Evolutionary conservation across 2,797 vertebrate genomes (phyloP).

Genomic region (Pipistrellus pipistrellus): DNA sequence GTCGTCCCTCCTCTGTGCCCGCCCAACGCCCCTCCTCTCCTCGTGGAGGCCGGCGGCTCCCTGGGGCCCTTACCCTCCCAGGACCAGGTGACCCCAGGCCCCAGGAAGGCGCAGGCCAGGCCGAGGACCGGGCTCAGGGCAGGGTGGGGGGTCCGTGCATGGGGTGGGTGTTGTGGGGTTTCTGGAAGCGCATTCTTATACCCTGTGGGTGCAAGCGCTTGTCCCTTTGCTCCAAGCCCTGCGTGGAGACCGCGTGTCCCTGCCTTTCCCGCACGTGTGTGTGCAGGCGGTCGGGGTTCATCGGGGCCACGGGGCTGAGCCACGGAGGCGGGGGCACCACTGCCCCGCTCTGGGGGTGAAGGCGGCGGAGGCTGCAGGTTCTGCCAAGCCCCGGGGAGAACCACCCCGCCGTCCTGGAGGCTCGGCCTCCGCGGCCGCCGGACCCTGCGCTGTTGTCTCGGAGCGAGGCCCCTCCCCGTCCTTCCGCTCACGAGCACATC

Average conservation of each 20-base stretch:
- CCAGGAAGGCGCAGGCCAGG: not conserved
- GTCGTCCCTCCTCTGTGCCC: not conserved
- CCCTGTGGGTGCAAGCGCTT: accelerated
- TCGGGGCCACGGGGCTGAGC: not conserved
- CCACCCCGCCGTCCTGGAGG: not conserved
- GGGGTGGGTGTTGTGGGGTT: not conserved
- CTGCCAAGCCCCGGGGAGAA: not conserved
- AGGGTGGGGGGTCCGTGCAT: accelerated
- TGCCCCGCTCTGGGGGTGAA: not conserved
- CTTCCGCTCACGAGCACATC: not conserved
- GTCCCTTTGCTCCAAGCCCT: too few species aligned
- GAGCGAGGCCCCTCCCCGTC: not conserved
- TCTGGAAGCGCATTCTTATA: accelerated
- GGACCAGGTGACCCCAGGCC: not conserved
- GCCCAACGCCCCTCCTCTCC: not conserved
- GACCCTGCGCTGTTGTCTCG: not conserved
- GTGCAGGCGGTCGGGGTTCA: not conserved
- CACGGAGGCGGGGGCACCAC: not conserved
- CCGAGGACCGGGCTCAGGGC: not conserved
- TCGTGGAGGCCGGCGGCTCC: accelerated
- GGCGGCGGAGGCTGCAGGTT: not conserved
- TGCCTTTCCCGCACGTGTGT: not conserved
- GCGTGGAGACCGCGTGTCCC: not conserved
- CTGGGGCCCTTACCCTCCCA: not conserved
- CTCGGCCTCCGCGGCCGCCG: accelerated